These are phyloP conservation scores for Spilosoma lubricipeda DNA, from an alignment of 2,888 invertebrate species.

Conservation along the genomic window DNA sequence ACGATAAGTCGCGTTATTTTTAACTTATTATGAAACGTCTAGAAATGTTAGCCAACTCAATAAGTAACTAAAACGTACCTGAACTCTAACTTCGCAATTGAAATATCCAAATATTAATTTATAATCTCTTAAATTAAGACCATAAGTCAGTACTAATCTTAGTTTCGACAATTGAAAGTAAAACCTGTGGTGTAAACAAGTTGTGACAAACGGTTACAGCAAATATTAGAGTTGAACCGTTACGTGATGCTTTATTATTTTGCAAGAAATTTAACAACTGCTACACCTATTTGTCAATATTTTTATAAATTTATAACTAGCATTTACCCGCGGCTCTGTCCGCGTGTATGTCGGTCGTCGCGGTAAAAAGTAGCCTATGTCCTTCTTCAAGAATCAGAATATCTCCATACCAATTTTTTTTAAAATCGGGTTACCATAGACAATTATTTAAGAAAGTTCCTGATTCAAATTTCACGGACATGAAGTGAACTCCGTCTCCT, in stretches of 20 bases:
- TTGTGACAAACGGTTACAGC: not conserved
- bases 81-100: not conserved
- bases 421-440: not conserved
- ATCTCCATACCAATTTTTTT: no score
- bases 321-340: no score
- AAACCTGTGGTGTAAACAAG: not conserved
- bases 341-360: no score
- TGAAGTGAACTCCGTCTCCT: not conserved
- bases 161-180: not conserved
- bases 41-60: not conserved
- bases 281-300: not conserved
- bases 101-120: not conserved
- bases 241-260: not conserved
- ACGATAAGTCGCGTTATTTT: not conserved
- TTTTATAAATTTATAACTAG: not conserved
- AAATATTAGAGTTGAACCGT: not conserved
- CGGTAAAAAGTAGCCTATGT: no score
- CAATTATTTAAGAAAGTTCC: not conserved
- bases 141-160: not conserved
- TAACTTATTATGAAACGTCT: not conserved
- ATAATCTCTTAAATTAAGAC: not conserved
- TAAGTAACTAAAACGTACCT: not conserved
- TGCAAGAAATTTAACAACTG: slow-evolving; percentile 1
- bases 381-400: no score
- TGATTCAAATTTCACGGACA: not conserved